Conservation (phyloP, 2,888 invertebrate genomes). For the Cremastinae sp. region DNA sequence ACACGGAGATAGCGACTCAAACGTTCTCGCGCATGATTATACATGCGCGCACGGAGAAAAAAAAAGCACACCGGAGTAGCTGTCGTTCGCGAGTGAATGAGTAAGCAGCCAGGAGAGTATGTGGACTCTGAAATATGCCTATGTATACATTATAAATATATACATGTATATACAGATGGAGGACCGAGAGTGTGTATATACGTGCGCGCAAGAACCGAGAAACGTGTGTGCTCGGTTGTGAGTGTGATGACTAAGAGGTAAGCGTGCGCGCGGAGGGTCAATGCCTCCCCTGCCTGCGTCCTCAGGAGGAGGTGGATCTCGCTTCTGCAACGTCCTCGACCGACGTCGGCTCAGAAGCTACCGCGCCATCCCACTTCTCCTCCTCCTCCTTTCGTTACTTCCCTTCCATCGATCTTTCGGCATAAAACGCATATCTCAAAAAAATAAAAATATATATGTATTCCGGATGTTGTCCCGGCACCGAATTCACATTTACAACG, state of each 20-base stretch:
- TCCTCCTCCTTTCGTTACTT: constrained; percentile 6
- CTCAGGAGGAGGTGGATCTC: constrained; percentile 63
- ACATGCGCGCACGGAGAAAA: not conserved
- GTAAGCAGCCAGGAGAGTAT: constrained; percentile 30
- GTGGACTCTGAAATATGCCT: constrained; percentile 9
- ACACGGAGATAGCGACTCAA: constrained; percentile 22
- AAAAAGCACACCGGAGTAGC: constrained; percentile 17
- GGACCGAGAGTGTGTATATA: constrained; percentile 63
- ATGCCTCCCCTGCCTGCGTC: constrained; percentile 74
- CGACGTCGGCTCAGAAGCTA: constrained; percentile 49
- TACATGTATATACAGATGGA: constrained; percentile 7
- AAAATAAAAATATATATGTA: constrained; percentile 30
- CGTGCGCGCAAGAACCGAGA: constrained; percentile 56
- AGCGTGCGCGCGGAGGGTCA: constrained; percentile 69
- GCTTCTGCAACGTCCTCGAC: constrained; percentile 52
- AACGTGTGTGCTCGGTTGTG: constrained; percentile 60
- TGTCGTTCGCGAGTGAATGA: constrained; percentile 48
- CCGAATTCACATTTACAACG: too few relatives aligned
- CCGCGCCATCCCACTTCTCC: constrained; percentile 30
- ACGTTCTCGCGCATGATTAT: constrained; percentile 5
- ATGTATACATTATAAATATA: constrained; percentile 14
- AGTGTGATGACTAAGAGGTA: constrained; percentile 70
- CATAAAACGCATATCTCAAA: constrained; percentile 28
- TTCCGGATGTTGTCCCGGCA: too few relatives aligned
- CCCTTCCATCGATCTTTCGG: constrained; percentile 14